Evolutionary conservation across 2,888 invertebrate genomes (phyloP).

Genomic region (Tyria jacobaeae): DNA sequence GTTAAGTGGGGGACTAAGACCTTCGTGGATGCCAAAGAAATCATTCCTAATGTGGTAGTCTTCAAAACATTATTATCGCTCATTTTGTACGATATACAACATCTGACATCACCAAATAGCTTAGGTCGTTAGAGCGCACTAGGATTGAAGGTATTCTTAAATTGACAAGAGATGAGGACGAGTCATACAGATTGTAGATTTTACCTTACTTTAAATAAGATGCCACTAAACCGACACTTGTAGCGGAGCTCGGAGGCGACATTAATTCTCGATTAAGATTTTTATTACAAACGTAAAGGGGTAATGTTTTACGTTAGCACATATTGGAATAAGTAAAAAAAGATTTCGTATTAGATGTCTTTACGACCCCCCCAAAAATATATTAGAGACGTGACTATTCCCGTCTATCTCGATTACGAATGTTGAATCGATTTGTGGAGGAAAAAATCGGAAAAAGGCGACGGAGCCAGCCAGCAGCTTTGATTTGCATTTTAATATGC

Average conservation of each 20-base stretch:
- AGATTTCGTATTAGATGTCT: conserved; percentile 72
- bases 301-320: conserved; percentile 65
- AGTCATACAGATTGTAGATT: neutral
- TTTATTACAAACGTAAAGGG: conserved; percentile 62
- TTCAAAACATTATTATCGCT: neutral
- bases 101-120: conserved; percentile 28
- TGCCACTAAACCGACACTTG: conserved; percentile 33
- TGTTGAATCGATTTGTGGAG: conserved; percentile 65
- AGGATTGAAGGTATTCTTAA: conserved; percentile 40
- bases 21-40: too few species aligned
- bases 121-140: conserved; percentile 34
- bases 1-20: too few species aligned
- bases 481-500: conserved; percentile 85
- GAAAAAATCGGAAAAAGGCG: conserved; percentile 54
- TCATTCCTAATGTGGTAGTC: neutral
- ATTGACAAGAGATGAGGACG: conserved; percentile 39
- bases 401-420: conserved; percentile 67
- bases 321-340: conserved; percentile 77
- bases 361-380: conserved; percentile 74
- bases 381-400: conserved; percentile 78
- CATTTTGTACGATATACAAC: neutral
- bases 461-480: conserved; percentile 57
- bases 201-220: conserved; percentile 27
- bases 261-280: conserved; percentile 76
- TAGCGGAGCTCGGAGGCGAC: too few species aligned